Evolutionary conservation across 2,888 invertebrate genomes (phyloP), one percentile per base, ranked within the genome.

Genomic region (Panopea generosa): DNA sequence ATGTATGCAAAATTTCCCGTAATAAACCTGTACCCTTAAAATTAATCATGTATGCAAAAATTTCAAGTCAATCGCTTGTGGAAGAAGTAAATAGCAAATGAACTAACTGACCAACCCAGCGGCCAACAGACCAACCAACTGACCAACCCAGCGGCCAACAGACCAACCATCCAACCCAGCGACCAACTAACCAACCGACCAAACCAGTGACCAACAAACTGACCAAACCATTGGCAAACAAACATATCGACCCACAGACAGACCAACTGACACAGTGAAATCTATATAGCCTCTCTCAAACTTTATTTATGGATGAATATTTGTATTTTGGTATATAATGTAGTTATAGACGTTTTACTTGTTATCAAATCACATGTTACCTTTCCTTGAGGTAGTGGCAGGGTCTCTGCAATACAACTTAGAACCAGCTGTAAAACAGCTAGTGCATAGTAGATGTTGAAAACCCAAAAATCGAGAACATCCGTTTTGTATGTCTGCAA

Each of bases 381-480:
- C 77, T 82, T 71, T 38, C 47, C 66, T 24, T 47, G 20, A 47
- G 47, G 29, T 11, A 16, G 27, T 11, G 74, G 71, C 20, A 60
- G 29, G 29, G 56, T 77, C 53, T 87, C 86, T 20, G 85, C 81
- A 33, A 84, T 52, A 63, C 81, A 83, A 27, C 52, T 73, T 2
- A 86, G 43, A 7, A 86, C 45, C 45, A 82, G 65, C 59, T 87
- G 82, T 20, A 70, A 45, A 6, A 85, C 24, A 33, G 68, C 56
- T 1, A 85, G 27, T 16, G 53, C 63, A 63, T 55, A 83, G 52
- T 78, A 82, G 7, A 78, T 22, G 56, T 71, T 75, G 50, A 87
- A 83, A 0, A 76, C 26, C 0, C 63, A 27, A 69, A 83, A 84
- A 4, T 57, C 62, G 7, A 75, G 45, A 0, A 63, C 14, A 16